Base-by-base conservation (phyloP, 2,797 vertebrate genomes). In the Diplodus sargus region DNA sequence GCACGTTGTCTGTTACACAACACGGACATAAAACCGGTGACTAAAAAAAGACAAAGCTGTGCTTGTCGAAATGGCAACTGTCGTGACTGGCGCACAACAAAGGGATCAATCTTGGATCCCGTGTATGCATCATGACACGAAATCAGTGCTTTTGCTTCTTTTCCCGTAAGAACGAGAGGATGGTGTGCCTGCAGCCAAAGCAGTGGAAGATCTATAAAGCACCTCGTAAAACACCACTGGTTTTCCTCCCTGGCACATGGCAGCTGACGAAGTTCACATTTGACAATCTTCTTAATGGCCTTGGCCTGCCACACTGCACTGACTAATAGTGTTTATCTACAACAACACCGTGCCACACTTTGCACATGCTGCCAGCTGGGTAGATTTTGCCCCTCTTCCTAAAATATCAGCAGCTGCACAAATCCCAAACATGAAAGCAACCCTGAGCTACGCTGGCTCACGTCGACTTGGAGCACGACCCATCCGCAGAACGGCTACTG, bases 1-100 rank as follows among this genome's bases (percentile, higher is more conserved):
- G 94, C 88, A 99, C 96, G 12, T 92, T 94, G 79, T 96, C 98
- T 99, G 92, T 42, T 23, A 81, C 86, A 84, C 86, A 89, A 78
- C 84, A 70, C 81, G 80, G 34, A 86, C 61, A 91, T 66, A 84
- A 62, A 76, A 79, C 20, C 9, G 14, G 76, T 82, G n/a, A 91
- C 43, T 49, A 70, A 17, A 20, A 34, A 11, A 10, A 69, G 70
- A 62, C 13, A 20, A 51, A 53, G 52, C 23, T 28, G 20, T 11
- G 23, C 20, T 67, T 69, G 66, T 76, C 28, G 63, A 85, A 83
- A 66, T 30, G 22, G 42, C 28, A 74, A 45, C 17, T 58, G 43
- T 63, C 73, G 67, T 61, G 70, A 71, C 64, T 83, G 59, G 78
- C 59, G 71, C 65, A 79, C 60, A 81, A 82, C 61, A 79, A 80